Conservation (phyloP, 1,140 invertebrate genomes). For the Panulirus ornatus region DNA sequence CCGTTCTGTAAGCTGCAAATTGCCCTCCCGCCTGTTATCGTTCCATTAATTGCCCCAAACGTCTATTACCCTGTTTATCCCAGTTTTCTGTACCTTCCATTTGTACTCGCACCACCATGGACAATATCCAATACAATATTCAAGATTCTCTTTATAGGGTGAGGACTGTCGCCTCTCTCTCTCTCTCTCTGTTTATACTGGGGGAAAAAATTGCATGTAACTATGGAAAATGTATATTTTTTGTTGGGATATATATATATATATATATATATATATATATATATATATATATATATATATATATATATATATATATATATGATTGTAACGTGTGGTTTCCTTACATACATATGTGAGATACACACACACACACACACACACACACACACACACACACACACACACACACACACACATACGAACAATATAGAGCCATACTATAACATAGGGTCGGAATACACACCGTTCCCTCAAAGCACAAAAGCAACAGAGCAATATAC, state of each 20-base stretch:
- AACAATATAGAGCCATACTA: neutral
- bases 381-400: slow-evolving; percentile 28
- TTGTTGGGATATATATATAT: slow-evolving; percentile 9
- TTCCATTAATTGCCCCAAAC: slow-evolving; percentile 32
- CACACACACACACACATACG: neutral
- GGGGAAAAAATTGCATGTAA: neutral
- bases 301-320: neutral
- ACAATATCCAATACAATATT: neutral
- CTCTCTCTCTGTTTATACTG: neutral
- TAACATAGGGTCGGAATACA: too few relatives aligned
- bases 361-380: slow-evolving; percentile 51
- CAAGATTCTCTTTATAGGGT: neutral
- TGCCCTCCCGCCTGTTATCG: slow-evolving; percentile 22
- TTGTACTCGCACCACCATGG: neutral
- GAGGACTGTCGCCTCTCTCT: neutral
- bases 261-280: slow-evolving; percentile 15
- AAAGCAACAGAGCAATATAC: neutral
- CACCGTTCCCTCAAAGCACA: slow-evolving; percentile 5
- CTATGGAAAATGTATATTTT: neutral
- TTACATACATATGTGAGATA: neutral
- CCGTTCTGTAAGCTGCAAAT: slow-evolving; percentile 5
- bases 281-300: neutral
- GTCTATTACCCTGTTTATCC: slow-evolving; percentile 16
- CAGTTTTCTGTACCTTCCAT: neutral
- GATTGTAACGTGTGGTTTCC: neutral